Conservation (phyloP, 1,140 invertebrate genomes). For the Micrasema minimum region DNA sequence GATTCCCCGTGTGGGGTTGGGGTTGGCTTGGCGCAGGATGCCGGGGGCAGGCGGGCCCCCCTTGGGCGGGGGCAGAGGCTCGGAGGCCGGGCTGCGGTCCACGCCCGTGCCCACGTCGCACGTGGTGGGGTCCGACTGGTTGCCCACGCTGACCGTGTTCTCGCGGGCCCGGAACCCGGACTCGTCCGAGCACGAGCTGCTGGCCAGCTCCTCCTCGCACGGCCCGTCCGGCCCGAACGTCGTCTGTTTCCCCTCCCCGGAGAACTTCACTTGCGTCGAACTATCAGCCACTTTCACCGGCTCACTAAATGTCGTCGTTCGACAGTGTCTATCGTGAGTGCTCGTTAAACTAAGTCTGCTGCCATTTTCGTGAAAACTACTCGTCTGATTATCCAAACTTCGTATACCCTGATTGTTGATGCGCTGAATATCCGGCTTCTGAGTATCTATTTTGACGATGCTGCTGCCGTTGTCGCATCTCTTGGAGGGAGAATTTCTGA, state of each 20-base stretch:
- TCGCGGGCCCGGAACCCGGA: conserved; percentile 62
- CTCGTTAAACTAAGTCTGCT: conserved; percentile 60
- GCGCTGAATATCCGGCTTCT: conserved; percentile 66
- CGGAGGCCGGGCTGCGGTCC: conserved; percentile 70
- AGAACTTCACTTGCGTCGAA: conserved; percentile 66
- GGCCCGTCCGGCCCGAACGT: conserved; percentile 56
- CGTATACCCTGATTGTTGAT: conserved; percentile 59
- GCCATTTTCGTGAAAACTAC: conserved; percentile 54
- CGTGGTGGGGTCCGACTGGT: conserved; percentile 57
- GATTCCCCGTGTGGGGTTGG: conserved; percentile 67
- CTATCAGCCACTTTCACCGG: conserved; percentile 61
- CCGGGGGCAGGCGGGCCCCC: conserved; percentile 68
- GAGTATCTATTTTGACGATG: conserved; percentile 65
- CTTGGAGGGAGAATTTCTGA: conserved; percentile 70
- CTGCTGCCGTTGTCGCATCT: conserved; percentile 65
- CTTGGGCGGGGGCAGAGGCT: conserved; percentile 76
- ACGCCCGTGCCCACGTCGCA: conserved; percentile 60
- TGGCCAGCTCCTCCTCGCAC: conserved; percentile 57
- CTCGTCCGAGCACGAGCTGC: conserved; percentile 64
- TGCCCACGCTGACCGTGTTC: conserved; percentile 65
- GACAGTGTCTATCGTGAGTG: conserved; percentile 62
- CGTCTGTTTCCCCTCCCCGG: conserved; percentile 55
- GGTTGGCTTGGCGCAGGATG: conserved; percentile 71
- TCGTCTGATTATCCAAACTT: conserved; percentile 52
- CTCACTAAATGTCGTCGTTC: conserved; percentile 63